phyloP scores from a whole-genome alignment of 2,113 vertebrate genomes.

The Gadus chalcogrammus region DNA sequence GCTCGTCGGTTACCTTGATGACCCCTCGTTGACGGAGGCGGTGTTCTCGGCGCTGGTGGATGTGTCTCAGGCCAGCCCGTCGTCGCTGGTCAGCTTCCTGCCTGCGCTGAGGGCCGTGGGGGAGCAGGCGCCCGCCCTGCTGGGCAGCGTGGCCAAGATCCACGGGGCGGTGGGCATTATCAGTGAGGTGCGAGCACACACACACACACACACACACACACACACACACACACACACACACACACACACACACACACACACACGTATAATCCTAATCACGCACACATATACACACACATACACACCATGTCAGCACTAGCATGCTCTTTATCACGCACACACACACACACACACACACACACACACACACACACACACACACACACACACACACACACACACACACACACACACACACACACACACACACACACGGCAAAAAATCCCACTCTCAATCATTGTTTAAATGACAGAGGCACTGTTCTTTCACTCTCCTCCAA shows the following conservation, averaged over 20 bases:
- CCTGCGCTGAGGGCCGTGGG: constrained; percentile 74
- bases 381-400: not conserved
- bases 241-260: no score
- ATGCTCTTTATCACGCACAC: not conserved
- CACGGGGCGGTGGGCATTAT: constrained; percentile 84
- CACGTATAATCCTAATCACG: no score
- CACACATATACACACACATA: no score
- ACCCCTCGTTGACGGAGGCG: constrained; percentile 75
- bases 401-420: no score
- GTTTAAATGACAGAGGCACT: not conserved
- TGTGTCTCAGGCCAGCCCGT: constrained; percentile 79
- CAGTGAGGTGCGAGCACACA: constrained; percentile 73
- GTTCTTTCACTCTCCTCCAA: not conserved
- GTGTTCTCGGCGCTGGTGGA: constrained; percentile 79
- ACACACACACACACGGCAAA: not conserved
- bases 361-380: constrained; percentile 2
- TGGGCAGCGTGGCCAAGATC: constrained; percentile 85
- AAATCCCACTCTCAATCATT: not conserved
- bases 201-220: not conserved
- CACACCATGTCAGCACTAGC: no score
- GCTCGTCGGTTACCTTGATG: constrained; percentile 73
- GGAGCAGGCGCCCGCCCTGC: constrained; percentile 74
- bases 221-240: not conserved
- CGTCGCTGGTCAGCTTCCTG: constrained; percentile 76
- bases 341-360: not conserved